Evolutionary conservation across 2,797 vertebrate species (phyloP).

Genomic region (Gymnodraco acuticeps): DNA sequence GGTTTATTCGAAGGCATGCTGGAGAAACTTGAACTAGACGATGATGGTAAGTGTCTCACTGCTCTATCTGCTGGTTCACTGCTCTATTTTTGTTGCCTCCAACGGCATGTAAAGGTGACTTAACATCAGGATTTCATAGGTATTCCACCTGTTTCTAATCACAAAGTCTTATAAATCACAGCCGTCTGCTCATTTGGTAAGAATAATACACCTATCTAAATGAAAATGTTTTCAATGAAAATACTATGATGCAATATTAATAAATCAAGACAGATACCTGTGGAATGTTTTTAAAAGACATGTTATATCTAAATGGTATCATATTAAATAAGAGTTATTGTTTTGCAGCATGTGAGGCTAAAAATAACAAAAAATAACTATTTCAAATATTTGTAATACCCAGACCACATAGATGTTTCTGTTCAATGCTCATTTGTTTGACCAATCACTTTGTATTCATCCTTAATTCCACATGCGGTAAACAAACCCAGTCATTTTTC

Average conservation of each 20-base stretch:
- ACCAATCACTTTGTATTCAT: neutral
- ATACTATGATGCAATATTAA: neutral
- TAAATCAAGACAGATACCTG: neutral
- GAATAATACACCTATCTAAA: neutral
- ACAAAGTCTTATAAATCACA: neutral
- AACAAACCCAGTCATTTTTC: neutral
- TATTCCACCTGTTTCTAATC: neutral
- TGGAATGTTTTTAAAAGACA: neutral
- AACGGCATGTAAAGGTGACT: conserved; percentile 8
- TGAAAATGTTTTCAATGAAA: neutral
- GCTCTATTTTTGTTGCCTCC: neutral
- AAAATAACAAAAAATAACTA: neutral
- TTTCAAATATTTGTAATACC: neutral
- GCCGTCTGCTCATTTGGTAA: conserved; percentile 5
- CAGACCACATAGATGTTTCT: neutral
- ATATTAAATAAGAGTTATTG: neutral
- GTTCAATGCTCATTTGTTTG: neutral
- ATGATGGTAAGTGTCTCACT: conserved; percentile 79
- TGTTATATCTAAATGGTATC: neutral
- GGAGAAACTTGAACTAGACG: conserved; percentile 88
- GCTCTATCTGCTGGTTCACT: neutral
- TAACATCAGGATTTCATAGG: neutral
- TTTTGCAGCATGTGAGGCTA: neutral
- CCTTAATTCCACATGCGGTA: neutral
- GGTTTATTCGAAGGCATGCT: conserved; percentile 86